These are phyloP conservation scores for Butorides virescens DNA, from an alignment of 2,113 vertebrate genomes.

Conservation along the genomic window DNA sequence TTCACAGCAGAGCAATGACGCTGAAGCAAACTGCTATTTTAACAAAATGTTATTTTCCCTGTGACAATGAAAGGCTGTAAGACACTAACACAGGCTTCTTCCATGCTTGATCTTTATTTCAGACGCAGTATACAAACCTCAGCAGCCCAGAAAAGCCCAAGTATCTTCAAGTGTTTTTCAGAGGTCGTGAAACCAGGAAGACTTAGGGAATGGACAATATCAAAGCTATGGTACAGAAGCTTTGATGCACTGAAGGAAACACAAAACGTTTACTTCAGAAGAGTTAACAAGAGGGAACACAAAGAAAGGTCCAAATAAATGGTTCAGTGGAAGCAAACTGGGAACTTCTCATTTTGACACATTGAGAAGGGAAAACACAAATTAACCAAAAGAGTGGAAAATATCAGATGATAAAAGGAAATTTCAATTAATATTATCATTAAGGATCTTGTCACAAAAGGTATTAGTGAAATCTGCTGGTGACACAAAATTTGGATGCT, in stretches of 20 bases:
- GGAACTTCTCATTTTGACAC: neutral
- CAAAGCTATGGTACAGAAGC: neutral
- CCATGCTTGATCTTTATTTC: neutral
- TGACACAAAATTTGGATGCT: neutral
- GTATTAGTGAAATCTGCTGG: neutral
- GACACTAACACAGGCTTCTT: neutral
- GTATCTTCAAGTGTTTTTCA: neutral
- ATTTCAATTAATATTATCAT: neutral
- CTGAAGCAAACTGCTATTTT: neutral
- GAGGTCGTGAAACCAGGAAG: neutral
- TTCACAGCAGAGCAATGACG: neutral
- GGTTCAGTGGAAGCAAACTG: neutral
- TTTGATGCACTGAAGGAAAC: neutral
- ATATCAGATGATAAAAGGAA: neutral
- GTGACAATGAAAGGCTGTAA: neutral
- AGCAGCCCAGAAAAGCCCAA: neutral
- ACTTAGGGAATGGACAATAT: neutral
- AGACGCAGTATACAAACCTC: neutral
- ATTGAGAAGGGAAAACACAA: neutral
- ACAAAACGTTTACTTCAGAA: neutral
- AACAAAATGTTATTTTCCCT: neutral
- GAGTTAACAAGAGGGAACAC: neutral
- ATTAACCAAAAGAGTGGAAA: neutral
- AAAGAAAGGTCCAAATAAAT: neutral
- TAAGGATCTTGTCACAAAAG: neutral